Evolutionary conservation across 2,888 invertebrate species (phyloP).

Genomic region (Leucoma salicis): DNA sequence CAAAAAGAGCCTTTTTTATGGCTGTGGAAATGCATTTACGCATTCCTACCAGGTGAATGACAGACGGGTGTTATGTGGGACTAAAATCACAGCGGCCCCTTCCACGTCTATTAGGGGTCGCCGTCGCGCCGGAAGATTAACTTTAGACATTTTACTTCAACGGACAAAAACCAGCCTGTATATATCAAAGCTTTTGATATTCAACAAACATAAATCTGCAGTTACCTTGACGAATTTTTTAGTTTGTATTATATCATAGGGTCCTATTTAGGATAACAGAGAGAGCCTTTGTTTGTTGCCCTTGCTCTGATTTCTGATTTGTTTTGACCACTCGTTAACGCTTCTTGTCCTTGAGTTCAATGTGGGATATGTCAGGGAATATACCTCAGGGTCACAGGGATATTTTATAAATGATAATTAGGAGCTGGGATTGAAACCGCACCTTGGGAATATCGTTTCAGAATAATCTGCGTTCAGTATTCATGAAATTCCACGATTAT

Average conservation of each 20-base stretch:
- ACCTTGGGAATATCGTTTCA: neutral
- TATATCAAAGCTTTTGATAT: constrained; percentile 52
- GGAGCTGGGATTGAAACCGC: no score
- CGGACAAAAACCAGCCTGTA: constrained; percentile 20
- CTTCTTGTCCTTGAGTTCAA: constrained; percentile 38
- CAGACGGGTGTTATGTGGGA: no score
- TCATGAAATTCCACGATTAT: no score
- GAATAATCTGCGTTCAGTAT: neutral
- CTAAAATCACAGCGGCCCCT: no score
- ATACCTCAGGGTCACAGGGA: neutral
- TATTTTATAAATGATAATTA: no score
- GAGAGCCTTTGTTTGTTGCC: constrained; percentile 2
- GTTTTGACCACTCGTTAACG: constrained; percentile 61
- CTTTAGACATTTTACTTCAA: no score
- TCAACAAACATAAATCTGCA: constrained; percentile 35
- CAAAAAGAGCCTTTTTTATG: no score
- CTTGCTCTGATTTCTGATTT: constrained; percentile 39
- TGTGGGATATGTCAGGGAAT: constrained; percentile 2
- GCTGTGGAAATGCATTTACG: no score
- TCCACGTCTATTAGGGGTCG: no score
- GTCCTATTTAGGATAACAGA: constrained; percentile 3
- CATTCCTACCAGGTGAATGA: no score
- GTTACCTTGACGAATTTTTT: constrained; percentile 12
- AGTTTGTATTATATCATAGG: constrained; percentile 2
- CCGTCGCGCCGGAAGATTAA: no score